Conservation (phyloP, 1,140 invertebrate genomes). For the Physella acuta region DNA sequence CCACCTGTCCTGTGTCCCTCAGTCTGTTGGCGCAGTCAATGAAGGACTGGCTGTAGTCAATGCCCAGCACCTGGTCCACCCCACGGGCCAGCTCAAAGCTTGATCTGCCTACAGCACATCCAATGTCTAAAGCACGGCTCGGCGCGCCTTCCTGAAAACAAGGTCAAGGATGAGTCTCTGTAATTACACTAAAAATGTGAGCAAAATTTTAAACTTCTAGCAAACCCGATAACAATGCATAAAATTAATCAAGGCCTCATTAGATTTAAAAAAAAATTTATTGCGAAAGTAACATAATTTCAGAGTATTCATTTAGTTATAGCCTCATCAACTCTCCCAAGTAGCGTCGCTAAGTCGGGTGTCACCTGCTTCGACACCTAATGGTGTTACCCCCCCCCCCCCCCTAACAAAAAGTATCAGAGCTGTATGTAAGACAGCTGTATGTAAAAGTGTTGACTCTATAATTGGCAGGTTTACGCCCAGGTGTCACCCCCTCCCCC, state of each 20-base stretch:
- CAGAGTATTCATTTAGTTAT: neutral
- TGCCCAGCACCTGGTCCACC: constrained; percentile 55
- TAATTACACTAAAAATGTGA: neutral
- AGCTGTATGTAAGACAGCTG: too few species aligned
- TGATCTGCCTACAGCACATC: constrained; percentile 59
- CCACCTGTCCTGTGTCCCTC: constrained; percentile 39
- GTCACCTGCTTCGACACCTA: too few species aligned
- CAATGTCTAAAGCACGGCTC: constrained; percentile 54
- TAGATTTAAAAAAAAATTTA: neutral
- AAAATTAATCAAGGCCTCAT: too few species aligned
- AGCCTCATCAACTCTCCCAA: neutral
- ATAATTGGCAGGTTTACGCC: too few species aligned
- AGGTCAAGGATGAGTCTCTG: neutral
- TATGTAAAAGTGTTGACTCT: too few species aligned
- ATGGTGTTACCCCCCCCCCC: too few species aligned
- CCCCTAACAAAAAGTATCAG: too few species aligned
- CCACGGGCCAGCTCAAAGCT: constrained; percentile 54
- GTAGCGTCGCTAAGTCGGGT: too few species aligned
- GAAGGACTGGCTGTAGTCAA: constrained; percentile 59
- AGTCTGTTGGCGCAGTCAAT: constrained; percentile 54
- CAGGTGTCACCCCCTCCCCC: too few species aligned
- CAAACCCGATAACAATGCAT: neutral
- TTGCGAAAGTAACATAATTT: neutral
- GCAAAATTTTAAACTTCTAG: neutral
- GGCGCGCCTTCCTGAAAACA: constrained; percentile 35